phyloP scores from a whole-genome alignment of 2,888 invertebrate species.

The Stenodema calcarata region DNA sequence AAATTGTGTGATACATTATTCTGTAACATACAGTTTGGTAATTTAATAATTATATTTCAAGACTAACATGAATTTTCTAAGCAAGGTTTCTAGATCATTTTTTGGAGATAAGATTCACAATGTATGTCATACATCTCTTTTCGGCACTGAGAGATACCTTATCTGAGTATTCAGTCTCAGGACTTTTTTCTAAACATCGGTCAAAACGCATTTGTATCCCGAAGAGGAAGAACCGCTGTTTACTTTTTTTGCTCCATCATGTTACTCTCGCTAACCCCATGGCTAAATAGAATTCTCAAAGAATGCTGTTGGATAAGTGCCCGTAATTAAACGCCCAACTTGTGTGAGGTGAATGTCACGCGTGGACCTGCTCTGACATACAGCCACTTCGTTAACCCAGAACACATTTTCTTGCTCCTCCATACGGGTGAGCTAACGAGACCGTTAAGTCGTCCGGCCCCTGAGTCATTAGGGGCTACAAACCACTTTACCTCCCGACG shows the following conservation, averaged over 20 bases:
- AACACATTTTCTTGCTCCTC: neutral
- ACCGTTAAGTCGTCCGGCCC: neutral
- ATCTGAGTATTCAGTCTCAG: no score
- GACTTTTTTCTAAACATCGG: no score
- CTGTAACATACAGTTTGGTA: no score
- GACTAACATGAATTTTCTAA: no score
- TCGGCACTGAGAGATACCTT: no score
- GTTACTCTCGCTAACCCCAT: neutral
- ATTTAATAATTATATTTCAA: no score
- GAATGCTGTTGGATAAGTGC: neutral
- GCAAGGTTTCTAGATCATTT: no score
- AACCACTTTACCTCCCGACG: neutral
- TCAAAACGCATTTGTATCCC: no score
- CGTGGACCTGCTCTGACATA: neutral
- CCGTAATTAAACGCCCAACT: neutral
- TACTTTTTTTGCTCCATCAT: neutral
- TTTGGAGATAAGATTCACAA: no score
- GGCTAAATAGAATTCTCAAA: neutral
- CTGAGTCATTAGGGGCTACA: neutral
- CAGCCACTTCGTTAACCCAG: neutral
- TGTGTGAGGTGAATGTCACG: neutral
- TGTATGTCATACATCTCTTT: no score
- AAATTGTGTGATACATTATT: no score
- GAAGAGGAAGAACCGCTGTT: no score
- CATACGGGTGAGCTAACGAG: neutral